Evolutionary conservation across 2,113 vertebrate genomes (phyloP).

Genomic region (Triplophysa tibetana): DNA sequence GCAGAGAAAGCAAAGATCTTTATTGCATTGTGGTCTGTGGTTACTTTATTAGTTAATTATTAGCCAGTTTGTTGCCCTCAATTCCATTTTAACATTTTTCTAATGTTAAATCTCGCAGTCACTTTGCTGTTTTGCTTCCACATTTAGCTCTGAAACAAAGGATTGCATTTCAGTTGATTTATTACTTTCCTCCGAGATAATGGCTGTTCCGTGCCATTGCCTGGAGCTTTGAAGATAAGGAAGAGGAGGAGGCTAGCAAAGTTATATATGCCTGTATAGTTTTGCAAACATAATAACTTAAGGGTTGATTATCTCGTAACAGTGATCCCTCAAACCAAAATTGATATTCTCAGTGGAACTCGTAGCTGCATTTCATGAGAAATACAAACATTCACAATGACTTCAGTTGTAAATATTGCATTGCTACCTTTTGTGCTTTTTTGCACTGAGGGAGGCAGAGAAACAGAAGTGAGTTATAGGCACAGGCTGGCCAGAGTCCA

Average conservation of each 20-base stretch:
- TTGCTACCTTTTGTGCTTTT: neutral
- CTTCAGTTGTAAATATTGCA: conserved; percentile 2
- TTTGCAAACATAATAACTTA: neutral
- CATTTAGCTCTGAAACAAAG: neutral
- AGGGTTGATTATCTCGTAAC: neutral
- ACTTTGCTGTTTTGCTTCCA: neutral
- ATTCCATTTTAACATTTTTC: neutral
- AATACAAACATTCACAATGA: neutral
- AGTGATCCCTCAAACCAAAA: neutral
- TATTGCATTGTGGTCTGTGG: neutral
- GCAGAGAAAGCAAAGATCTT: neutral
- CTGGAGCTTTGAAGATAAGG: conserved; percentile 25
- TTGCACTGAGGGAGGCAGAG: conserved; percentile 2
- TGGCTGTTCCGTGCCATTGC: conserved; percentile 20
- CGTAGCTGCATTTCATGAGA: neutral
- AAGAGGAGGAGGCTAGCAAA: neutral
- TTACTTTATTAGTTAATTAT: conserved; percentile 38
- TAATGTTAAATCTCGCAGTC: conserved; percentile 35
- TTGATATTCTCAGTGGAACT: neutral
- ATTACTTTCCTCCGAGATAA: neutral
- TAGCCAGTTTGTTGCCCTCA: conserved; percentile 1
- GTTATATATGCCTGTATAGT: neutral
- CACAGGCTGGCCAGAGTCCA: conserved; percentile 26
- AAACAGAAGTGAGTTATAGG: conserved; percentile 1
- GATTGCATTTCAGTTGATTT: conserved; percentile 25